These are phyloP conservation scores for Caenorhabditis virilis DNA, from an alignment of 2,888 invertebrate species.

Conservation along the genomic window DNA sequence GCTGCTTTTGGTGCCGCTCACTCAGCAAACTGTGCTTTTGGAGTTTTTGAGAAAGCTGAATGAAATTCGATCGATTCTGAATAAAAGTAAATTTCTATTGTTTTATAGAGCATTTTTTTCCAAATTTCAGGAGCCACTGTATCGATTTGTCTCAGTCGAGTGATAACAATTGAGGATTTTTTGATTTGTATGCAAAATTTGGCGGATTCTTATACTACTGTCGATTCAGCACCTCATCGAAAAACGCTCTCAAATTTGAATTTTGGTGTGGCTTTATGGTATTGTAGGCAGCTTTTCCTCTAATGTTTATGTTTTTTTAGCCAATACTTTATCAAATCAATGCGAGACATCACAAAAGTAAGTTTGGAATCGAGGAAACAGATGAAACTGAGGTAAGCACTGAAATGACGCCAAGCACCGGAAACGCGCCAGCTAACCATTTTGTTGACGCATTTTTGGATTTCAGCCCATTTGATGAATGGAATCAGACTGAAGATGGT, in stretches of 20 bases:
- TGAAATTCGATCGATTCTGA: constrained; percentile 23
- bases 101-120: not conserved
- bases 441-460: not conserved
- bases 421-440: no score
- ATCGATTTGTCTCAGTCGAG: constrained; percentile 31
- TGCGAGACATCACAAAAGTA: no score
- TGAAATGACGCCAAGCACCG: not conserved
- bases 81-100: constrained; percentile 1
- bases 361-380: no score
- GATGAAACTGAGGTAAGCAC: no score
- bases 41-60: constrained; percentile 24
- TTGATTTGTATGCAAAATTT: constrained; percentile 18
- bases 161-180: constrained; percentile 25
- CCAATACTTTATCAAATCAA: no score
- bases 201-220: constrained; percentile 7
- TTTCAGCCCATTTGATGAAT: not conserved
- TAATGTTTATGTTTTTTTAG: no score
- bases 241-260: not conserved
- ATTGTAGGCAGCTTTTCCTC: no score
- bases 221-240: not conserved
- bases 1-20: constrained; percentile 19
- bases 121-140: constrained; percentile 7
- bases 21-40: constrained; percentile 3
- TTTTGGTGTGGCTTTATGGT: constrained; percentile 4
- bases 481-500: constrained; percentile 2